Percentiles rank a stretch among this genome's conserved stretches.
phyloP scores from a whole-genome alignment of 1,140 invertebrate genomes.

The Rhizoglyphus robini region DNA sequence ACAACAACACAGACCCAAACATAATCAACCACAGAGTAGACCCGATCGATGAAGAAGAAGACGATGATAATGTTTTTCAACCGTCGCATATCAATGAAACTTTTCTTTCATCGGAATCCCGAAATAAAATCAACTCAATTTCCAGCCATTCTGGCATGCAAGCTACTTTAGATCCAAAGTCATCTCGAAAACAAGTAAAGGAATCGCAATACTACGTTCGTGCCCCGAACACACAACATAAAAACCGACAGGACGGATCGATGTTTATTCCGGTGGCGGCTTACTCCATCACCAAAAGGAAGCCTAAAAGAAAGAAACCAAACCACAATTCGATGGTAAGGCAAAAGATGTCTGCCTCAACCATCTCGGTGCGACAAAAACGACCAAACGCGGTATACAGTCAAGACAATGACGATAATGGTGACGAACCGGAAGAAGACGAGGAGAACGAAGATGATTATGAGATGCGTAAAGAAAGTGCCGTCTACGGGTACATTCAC shows the following conservation, averaged over 20 bases:
- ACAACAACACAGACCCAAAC: not conserved
- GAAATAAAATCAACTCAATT: not conserved
- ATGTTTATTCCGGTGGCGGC: conserved; percentile 22
- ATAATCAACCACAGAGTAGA: not conserved
- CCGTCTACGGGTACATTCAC: conserved; percentile 22
- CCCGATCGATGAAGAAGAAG: not conserved
- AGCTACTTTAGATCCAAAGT: not conserved
- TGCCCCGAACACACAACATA: no score
- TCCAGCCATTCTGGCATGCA: not conserved
- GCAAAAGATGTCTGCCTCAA: conserved; percentile 7
- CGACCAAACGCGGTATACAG: not conserved
- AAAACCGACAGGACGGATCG: not conserved
- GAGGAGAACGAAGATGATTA: not conserved
- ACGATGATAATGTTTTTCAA: not conserved
- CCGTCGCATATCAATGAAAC: not conserved
- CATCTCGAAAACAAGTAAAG: not conserved
- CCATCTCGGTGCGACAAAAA: conserved; percentile 1
- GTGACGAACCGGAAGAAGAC: not conserved
- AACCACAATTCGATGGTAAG: not conserved
- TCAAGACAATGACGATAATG: conserved; percentile 10
- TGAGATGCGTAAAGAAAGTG: conserved; percentile 21
- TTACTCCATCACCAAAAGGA: conserved; percentile 20
- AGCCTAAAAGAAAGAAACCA: not conserved
- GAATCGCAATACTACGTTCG: no score
- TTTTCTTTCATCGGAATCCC: not conserved